Evolutionary conservation across 2,797 vertebrate species (phyloP), one percentile per base, ranked within the genome.

Genomic region (Rhinoraja longicauda): DNA sequence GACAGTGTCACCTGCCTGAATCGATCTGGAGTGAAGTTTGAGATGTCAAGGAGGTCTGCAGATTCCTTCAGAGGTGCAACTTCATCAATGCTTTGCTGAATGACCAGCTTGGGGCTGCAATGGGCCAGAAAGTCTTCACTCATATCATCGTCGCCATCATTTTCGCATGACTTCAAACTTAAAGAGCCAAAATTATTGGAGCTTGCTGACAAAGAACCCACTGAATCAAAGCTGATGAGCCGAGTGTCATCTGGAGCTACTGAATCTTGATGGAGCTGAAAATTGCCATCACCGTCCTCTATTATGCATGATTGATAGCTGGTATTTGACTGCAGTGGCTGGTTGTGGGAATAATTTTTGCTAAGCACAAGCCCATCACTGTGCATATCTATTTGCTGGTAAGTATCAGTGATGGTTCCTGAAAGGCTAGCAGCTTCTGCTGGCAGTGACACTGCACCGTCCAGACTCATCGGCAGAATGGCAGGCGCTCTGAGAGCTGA

Each of bases 1-100:
- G 98, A 99, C 95, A 99, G 96, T 70, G 98, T 99, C 4, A 98
- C 98, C 96, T 99, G 98, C 95, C 98, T 97, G 96, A 99, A 99
- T 95, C 99, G 99, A 96, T 99, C 99, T 73, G 99, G 99, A 93
- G 99, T 99, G 95, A 99, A 99, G 97, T 99, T 99, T 93, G 99
- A 99, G 95, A 99, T 99, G 95, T 99, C 99, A 95, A 99, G 97
- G 95, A 99, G 98, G 96, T 99, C 99, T 88, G 97, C 97, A 94
- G 99, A 99, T 96, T 99, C 99, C 95, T 99, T 98, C 94, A 99
- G 94, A 91, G 99, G 99, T 91, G 97, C 97, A 95, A 99, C 98
- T 96, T 98, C 97, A 93, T 99, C 98, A 95, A 98, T 97, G 96
- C 98, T 99, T 95, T 99, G 98, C 96, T 99, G 99, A 96, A 99